Conservation (phyloP, 2,797 vertebrate species). For the Danio aesculapii region DNA sequence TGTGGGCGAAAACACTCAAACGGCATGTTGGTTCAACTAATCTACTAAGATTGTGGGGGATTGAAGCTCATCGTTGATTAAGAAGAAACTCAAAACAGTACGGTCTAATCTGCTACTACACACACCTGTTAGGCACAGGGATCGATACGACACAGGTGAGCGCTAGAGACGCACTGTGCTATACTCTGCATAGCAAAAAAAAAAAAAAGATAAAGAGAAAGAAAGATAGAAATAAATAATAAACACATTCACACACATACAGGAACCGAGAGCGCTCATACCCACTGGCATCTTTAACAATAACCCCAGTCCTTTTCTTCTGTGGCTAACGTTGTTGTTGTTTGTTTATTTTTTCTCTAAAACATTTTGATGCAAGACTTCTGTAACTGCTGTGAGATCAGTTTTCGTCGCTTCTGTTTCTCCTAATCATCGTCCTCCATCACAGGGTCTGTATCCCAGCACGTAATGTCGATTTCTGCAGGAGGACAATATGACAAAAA, state of each 20-base stretch:
- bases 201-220: slow-evolving; percentile 36
- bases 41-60: slow-evolving; percentile 35
- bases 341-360: slow-evolving; percentile 68
- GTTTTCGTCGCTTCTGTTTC: slow-evolving; percentile 64
- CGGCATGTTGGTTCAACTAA: slow-evolving; percentile 23
- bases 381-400: slow-evolving; percentile 69
- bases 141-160: slow-evolving; percentile 70
- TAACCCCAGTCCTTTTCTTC: slow-evolving; percentile 64
- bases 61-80: background rate
- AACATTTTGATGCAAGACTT: slow-evolving; percentile 80
- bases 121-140: slow-evolving; percentile 61
- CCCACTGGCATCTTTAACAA: slow-evolving; percentile 69
- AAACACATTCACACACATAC: slow-evolving; percentile 57
- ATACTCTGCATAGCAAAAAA: slow-evolving; percentile 77
- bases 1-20: slow-evolving; percentile 33
- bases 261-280: slow-evolving; percentile 61
- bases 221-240: slow-evolving; percentile 62
- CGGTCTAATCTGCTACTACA: slow-evolving; percentile 60
- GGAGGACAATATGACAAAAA: slow-evolving; percentile 23
- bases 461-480: slow-evolving; percentile 95
- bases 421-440: slow-evolving; percentile 90
- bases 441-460: slow-evolving; percentile 95
- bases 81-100: slow-evolving; percentile 42
- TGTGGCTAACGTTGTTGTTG: slow-evolving; percentile 71
- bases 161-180: slow-evolving; percentile 64